phyloP scores from a whole-genome alignment of 1,140 invertebrate species.

The Aricia agestis region DNA sequence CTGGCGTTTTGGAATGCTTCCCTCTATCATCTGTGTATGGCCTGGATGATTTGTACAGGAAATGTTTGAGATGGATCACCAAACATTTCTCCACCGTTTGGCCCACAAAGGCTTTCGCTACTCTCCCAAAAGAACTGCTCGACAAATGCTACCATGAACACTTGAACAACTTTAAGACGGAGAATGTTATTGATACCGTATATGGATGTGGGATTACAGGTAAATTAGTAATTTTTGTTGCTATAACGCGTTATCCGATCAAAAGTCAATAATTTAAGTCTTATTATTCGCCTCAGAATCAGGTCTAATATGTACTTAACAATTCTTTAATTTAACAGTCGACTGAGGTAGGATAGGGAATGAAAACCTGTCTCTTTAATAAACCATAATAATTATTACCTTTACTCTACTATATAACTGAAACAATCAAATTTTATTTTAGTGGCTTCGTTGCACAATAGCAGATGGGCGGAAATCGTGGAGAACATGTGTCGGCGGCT shows the following conservation, averaged over 20 bases:
- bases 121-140: slow-evolving; percentile 86
- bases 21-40: slow-evolving; percentile 88
- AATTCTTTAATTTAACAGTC: too few species aligned
- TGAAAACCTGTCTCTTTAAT: too few species aligned
- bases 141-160: slow-evolving; percentile 90
- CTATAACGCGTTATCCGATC: too few species aligned
- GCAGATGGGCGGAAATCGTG: slow-evolving; percentile 51
- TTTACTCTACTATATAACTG: too few species aligned
- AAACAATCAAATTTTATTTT: too few species aligned
- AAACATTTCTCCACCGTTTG: slow-evolving; percentile 90
- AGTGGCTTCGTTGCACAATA: slow-evolving; percentile 50
- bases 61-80: slow-evolving; percentile 90
- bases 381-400: too few species aligned
- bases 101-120: slow-evolving; percentile 90
- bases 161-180: slow-evolving; percentile 80
- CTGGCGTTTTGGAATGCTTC: slow-evolving; percentile 89
- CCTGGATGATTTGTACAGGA: slow-evolving; percentile 90
- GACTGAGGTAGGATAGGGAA: too few species aligned
- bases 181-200: slow-evolving; percentile 70
- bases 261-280: too few species aligned
- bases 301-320: too few species aligned
- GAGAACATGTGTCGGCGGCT: slow-evolving; percentile 50
- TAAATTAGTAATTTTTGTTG: slow-evolving; percentile 26
- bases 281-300: too few species aligned
- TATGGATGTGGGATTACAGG: slow-evolving; percentile 56